Percentiles rank a stretch among this genome's conserved stretches.
Evolutionary conservation across 2,113 vertebrate genomes (phyloP).

Genomic region (Odontophorus gujanensis): DNA sequence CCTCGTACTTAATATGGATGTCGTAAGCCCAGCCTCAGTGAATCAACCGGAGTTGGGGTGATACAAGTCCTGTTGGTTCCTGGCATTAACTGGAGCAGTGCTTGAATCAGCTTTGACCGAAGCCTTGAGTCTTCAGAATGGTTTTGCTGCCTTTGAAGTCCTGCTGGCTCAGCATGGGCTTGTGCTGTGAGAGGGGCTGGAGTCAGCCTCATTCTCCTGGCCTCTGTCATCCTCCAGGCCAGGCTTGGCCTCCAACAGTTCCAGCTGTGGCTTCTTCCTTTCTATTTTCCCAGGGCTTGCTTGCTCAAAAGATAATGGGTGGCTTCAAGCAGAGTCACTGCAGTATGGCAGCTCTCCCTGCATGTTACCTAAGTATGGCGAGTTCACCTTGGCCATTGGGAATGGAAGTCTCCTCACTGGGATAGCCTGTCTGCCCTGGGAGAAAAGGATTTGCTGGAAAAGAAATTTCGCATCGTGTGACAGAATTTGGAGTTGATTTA

Average conservation of each 20-base stretch:
- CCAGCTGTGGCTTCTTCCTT: conserved; percentile 27
- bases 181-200: conserved; percentile 13
- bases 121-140: not conserved
- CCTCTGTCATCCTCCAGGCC: not conserved
- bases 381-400: not conserved
- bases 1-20: not conserved
- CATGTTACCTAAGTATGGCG: not conserved
- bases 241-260: conserved; percentile 5
- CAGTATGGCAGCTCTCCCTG: not conserved
- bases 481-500: not conserved
- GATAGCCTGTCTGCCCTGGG: not conserved
- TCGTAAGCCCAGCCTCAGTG: not conserved
- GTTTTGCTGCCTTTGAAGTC: conserved; percentile 18
- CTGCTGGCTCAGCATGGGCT: not conserved
- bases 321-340: conserved; percentile 2
- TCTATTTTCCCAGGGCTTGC: not conserved
- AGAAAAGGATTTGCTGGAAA: not conserved
- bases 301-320: not conserved
- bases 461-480: not conserved
- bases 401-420: not conserved
- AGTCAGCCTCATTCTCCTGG: conserved; percentile 14
- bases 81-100: not conserved
- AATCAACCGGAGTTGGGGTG: accelerated
- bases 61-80: not conserved
- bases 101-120: not conserved